phyloP scores from a whole-genome alignment of 2,888 invertebrate genomes.

The Polyommatus iphigenia region DNA sequence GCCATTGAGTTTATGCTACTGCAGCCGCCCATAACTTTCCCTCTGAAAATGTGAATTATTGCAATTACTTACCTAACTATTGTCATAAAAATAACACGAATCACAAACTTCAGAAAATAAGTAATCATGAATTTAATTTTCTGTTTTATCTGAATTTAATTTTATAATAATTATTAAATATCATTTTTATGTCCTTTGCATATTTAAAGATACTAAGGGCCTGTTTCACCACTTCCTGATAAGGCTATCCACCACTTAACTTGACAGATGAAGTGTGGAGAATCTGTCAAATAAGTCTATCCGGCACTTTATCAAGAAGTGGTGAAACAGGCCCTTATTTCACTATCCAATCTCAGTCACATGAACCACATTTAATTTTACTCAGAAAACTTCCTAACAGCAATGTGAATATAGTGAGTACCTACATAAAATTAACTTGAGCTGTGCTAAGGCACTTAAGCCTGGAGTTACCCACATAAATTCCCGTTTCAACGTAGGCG shows the following conservation, averaged over 20 bases:
- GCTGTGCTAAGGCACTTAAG: background rate
- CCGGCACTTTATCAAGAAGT: too few relatives aligned
- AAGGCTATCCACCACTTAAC: too few relatives aligned
- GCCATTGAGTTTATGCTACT: conserved; percentile 83
- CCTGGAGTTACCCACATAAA: background rate
- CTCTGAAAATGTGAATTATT: conserved; percentile 55
- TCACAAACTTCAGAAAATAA: background rate
- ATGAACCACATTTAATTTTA: background rate
- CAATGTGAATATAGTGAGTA: background rate
- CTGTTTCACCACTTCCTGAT: too few relatives aligned
- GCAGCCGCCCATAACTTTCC: conserved; percentile 84
- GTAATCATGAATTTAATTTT: background rate
- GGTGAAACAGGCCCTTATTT: too few relatives aligned
- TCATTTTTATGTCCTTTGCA: too few relatives aligned
- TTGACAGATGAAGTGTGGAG: too few relatives aligned
- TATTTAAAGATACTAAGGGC: background rate
- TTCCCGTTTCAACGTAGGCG: conserved; percentile 16
- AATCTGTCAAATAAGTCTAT: too few relatives aligned
- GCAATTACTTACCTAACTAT: too few relatives aligned
- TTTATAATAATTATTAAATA: too few relatives aligned
- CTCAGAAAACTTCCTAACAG: background rate
- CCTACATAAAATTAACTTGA: conserved; percentile 6
- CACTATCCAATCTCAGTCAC: too few relatives aligned
- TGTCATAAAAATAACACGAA: background rate
- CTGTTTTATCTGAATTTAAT: too few relatives aligned